phyloP scores from a whole-genome alignment of 2,113 vertebrate genomes.

The Bubo blakistoni region DNA sequence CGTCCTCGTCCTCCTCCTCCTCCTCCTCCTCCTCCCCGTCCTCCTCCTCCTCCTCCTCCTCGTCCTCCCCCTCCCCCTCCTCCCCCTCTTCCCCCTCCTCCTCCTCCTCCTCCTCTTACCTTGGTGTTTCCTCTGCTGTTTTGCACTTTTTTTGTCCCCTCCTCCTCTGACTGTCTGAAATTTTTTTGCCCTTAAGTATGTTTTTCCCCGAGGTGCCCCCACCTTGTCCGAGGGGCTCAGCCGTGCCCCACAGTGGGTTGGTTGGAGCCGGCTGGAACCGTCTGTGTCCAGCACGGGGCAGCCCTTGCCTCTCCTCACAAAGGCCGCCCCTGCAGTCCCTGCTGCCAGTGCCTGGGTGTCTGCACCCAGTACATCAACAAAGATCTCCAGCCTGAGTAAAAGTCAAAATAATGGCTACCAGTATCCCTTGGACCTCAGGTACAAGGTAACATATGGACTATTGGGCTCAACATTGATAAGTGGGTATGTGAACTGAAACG shows the following conservation, averaged over 20 bases:
- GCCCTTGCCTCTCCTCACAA: too few relatives aligned
- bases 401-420: not conserved
- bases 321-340: too few relatives aligned
- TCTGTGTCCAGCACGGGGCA: accelerated
- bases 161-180: accelerated
- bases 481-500: not conserved
- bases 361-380: not conserved
- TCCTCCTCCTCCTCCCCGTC: too few relatives aligned
- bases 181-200: accelerated
- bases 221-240: too few relatives aligned
- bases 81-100: accelerated
- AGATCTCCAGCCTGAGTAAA: not conserved
- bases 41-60: not conserved
- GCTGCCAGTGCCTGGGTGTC: accelerated
- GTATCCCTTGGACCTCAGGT: not conserved
- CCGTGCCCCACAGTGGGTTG: accelerated
- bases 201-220: not conserved
- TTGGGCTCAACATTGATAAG: not conserved
- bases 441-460: not conserved
- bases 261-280: accelerated
- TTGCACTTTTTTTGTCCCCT: not conserved
- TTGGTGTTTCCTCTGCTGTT: not conserved
- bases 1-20: too few relatives aligned
- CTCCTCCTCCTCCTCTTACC: not conserved
- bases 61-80: not conserved